These are phyloP conservation scores for Sturnus vulgaris DNA, from an alignment of 2,113 vertebrate genomes.

Conservation along the genomic window DNA sequence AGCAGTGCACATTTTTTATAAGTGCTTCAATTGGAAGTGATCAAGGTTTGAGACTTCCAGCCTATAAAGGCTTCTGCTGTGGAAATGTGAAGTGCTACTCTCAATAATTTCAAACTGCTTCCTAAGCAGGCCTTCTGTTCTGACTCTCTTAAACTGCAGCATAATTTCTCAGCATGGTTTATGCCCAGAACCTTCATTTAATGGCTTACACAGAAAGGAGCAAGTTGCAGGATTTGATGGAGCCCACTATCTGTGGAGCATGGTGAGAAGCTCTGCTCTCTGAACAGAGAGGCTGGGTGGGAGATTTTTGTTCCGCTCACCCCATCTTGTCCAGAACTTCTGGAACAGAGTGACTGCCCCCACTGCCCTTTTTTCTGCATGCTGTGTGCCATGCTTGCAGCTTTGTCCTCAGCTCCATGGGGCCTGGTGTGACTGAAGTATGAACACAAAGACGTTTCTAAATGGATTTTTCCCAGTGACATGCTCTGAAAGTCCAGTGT, in stretches of 20 bases:
- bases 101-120: constrained; percentile 58
- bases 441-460: background rate
- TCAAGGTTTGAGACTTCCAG: constrained; percentile 62
- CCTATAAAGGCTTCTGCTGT: constrained; percentile 53
- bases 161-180: constrained; percentile 18
- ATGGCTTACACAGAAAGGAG: background rate
- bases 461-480: background rate
- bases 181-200: constrained; percentile 10
- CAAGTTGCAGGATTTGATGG: background rate
- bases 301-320: background rate
- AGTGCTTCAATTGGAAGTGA: constrained; percentile 59
- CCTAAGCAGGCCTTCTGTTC: constrained; percentile 41
- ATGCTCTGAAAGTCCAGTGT: background rate
- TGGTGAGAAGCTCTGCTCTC: background rate
- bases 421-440: background rate
- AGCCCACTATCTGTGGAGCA: background rate
- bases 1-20: constrained; percentile 63
- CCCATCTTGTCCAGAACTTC: background rate
- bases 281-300: background rate
- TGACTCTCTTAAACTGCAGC: background rate
- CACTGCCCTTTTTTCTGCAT: background rate
- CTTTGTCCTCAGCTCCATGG: background rate
- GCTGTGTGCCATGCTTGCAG: background rate
- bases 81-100: constrained; percentile 61
- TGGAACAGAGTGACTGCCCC: background rate